These are phyloP conservation scores for Chanos chanos DNA, from an alignment of 2,797 vertebrate species.

Conservation along the genomic window DNA sequence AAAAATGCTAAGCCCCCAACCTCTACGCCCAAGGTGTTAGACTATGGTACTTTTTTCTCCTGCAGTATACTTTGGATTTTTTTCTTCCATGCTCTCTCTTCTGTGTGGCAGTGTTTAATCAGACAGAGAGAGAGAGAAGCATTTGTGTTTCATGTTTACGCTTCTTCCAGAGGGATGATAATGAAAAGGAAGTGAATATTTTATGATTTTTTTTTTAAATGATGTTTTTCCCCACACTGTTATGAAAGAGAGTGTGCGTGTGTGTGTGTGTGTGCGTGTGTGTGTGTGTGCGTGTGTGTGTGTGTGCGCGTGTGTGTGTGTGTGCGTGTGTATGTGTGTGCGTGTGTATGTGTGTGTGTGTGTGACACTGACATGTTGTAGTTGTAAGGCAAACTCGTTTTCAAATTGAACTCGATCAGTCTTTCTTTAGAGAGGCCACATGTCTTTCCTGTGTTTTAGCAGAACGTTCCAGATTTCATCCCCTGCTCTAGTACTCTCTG, in stretches of 20 bases:
- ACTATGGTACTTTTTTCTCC: neutral
- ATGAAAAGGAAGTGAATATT: constrained; percentile 53
- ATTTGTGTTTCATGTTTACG: constrained; percentile 45
- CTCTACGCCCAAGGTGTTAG: too few relatives aligned
- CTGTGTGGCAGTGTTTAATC: neutral
- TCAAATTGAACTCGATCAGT: constrained; percentile 34
- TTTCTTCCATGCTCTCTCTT: constrained; percentile 26
- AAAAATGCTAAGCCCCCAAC: constrained; percentile 32
- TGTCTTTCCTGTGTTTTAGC: constrained; percentile 14
- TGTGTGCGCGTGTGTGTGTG: neutral
- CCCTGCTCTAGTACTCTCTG: too few relatives aligned
- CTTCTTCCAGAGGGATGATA: constrained; percentile 45
- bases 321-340: neutral
- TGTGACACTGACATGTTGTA: constrained; percentile 18
- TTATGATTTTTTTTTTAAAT: constrained; percentile 52
- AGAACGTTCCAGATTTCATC: too few relatives aligned
- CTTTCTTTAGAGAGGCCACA: constrained; percentile 21
- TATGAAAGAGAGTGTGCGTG: constrained; percentile 31
- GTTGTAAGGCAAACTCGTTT: constrained; percentile 29
- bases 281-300: neutral
- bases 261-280: neutral
- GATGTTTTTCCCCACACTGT: constrained; percentile 51
- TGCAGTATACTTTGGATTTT: constrained; percentile 21
- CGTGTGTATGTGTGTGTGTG: neutral
- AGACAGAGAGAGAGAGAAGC: constrained; percentile 12